phyloP scores from a whole-genome alignment of 1,140 invertebrate species.

The Platyscapa corneri region DNA sequence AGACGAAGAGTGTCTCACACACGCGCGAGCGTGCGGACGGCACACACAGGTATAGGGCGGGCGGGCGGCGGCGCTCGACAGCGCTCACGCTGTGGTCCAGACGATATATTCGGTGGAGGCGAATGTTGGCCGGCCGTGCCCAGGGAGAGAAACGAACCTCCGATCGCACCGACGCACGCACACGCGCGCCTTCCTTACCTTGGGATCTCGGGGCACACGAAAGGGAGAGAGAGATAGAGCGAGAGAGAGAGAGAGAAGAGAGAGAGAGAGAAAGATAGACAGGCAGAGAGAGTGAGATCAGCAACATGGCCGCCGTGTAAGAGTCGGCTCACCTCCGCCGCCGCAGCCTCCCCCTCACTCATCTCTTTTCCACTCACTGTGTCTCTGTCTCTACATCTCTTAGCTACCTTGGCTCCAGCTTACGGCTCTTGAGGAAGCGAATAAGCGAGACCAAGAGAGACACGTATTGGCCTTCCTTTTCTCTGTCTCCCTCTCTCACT shows the following conservation, averaged over 20 bases:
- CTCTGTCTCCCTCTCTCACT: conserved; percentile 49
- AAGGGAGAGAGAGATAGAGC: neutral
- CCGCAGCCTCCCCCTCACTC: neutral
- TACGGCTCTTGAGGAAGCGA: conserved; percentile 21
- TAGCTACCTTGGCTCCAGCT: conserved; percentile 3
- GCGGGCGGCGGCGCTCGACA: conserved; percentile 28
- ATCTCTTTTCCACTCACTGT: neutral
- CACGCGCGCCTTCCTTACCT: conserved; percentile 49
- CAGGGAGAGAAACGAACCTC: conserved; percentile 14
- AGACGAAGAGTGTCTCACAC: conserved; percentile 17
- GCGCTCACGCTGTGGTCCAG: conserved; percentile 39
- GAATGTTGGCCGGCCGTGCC: conserved; percentile 23
- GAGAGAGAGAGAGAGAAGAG: conserved; percentile 24
- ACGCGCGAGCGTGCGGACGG: neutral
- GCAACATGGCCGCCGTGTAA: conserved; percentile 72
- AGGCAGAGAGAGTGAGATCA: conserved; percentile 59
- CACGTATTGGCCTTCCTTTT: conserved; percentile 31
- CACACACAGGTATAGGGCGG: neutral
- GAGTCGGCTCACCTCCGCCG: conserved; percentile 49
- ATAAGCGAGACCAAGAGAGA: conserved; percentile 34
- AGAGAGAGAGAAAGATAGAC: conserved; percentile 26
- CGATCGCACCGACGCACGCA: conserved; percentile 18
- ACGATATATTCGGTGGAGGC: conserved; percentile 50
- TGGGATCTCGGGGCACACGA: conserved; percentile 25
- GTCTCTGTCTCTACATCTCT: conserved; percentile 8